Conservation (phyloP, 2,113 vertebrate genomes). For the Pampusana beccarii region DNA sequence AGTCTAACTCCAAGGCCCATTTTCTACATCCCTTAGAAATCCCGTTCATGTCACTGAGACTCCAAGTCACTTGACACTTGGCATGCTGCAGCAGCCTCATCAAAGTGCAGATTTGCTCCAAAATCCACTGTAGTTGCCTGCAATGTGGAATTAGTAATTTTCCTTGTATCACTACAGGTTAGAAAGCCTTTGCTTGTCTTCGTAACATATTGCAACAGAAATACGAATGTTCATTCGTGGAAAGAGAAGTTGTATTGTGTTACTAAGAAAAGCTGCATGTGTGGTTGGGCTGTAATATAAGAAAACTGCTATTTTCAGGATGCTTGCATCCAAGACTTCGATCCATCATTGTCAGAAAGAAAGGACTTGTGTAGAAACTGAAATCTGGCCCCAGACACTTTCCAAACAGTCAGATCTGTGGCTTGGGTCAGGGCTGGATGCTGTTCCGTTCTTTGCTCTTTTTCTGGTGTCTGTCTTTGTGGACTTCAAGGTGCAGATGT, state of each 20-base stretch:
- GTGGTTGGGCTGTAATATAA: not conserved
- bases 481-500: not conserved
- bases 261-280: not conserved
- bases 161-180: not conserved
- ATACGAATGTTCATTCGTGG: not conserved
- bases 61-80: not conserved
- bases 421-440: not conserved
- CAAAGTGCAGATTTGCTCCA: not conserved
- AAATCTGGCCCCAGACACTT: not conserved
- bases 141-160: not conserved
- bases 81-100: not conserved
- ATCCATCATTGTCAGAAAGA: not conserved
- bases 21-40: not conserved
- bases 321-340: not conserved
- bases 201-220: not conserved
- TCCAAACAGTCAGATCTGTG: not conserved
- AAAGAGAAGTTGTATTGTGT: not conserved
- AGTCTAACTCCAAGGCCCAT: not conserved
- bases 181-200: not conserved
- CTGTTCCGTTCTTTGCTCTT: not conserved
- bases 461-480: not conserved
- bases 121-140: not conserved
- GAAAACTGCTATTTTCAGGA: not conserved
- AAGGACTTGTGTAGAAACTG: not conserved
- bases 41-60: fast-evolving